Percentiles rank a stretch among this genome's conserved stretches.
Conservation (phyloP, 2,113 vertebrate genomes). For the Melierax canorus region DNA sequence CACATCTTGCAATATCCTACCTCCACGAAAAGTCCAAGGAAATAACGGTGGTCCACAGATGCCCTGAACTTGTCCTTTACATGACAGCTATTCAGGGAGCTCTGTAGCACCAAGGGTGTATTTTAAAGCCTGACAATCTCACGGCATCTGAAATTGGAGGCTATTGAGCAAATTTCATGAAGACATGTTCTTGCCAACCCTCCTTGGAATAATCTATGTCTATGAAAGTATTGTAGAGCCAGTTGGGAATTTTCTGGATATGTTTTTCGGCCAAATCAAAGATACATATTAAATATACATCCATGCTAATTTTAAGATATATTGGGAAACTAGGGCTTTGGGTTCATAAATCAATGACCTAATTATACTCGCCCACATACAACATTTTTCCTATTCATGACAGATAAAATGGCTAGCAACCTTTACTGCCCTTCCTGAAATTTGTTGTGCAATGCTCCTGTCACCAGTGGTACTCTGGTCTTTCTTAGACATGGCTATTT, state of each 20-base stretch:
- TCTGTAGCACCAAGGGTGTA: neutral
- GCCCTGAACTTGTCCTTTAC: neutral
- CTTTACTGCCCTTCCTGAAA: neutral
- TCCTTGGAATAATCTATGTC: neutral
- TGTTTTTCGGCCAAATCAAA: neutral
- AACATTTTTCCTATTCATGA: neutral
- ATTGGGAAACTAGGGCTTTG: neutral
- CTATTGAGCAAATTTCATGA: neutral
- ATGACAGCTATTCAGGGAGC: neutral
- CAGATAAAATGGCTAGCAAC: neutral
- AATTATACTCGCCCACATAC: neutral
- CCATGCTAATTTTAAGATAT: neutral
- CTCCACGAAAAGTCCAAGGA: neutral
- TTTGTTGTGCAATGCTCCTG: conserved; percentile 10
- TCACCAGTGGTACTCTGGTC: neutral
- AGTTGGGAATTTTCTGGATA: neutral
- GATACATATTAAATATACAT: neutral
- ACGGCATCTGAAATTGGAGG: neutral
- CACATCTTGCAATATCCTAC: neutral
- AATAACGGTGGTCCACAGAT: neutral
- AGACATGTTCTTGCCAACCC: neutral
- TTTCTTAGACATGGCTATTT: neutral
- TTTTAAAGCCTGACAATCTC: neutral
- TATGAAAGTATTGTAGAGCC: neutral
- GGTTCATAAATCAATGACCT: neutral